A percentile compares a stretch with the other conserved stretches of the same genome.
These are phyloP conservation scores for Bufo gargarizans DNA, from an alignment of 2,113 vertebrate genomes.

Conservation along the genomic window DNA sequence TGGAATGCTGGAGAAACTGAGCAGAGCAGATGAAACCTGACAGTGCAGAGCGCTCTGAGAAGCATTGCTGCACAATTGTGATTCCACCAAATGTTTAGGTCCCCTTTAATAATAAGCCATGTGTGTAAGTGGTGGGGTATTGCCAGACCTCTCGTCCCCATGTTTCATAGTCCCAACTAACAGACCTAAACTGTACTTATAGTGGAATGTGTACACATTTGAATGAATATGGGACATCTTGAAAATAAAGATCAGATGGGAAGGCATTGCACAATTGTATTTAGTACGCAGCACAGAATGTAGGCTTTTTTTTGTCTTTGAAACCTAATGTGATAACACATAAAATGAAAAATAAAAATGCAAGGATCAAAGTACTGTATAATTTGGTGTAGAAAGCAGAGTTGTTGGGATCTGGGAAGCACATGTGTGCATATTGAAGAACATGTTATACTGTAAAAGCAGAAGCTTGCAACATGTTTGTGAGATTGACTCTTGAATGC, in stretches of 20 bases:
- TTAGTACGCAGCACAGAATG: conserved; percentile 36
- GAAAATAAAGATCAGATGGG: conserved; percentile 40
- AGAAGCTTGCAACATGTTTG: conserved; percentile 52
- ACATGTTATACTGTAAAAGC: conserved; percentile 46
- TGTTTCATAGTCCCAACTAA: background rate
- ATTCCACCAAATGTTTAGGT: too few species aligned
- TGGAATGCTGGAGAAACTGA: too few species aligned
- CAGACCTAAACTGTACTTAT: background rate
- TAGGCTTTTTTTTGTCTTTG: conserved; percentile 53
- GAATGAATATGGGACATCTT: conserved; percentile 1
- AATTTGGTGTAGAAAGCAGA: conserved; percentile 56
- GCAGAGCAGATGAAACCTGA: too few species aligned
- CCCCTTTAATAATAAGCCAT: too few species aligned
- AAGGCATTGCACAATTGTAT: conserved; percentile 42
- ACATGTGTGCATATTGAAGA: conserved; percentile 53
- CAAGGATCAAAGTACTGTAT: conserved; percentile 56
- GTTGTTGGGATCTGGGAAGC: conserved; percentile 55
- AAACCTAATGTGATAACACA: conserved; percentile 59
- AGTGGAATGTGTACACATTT: conserved; percentile 2
- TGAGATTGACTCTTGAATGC: background rate
- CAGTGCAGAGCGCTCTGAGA: too few species aligned
- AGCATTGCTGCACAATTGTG: too few species aligned
- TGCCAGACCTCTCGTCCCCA: background rate
- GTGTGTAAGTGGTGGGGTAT: background rate
- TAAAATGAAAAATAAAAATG: conserved; percentile 58